Conservation (phyloP, 1,140 invertebrate genomes). For the Meteorus sp. region DNA sequence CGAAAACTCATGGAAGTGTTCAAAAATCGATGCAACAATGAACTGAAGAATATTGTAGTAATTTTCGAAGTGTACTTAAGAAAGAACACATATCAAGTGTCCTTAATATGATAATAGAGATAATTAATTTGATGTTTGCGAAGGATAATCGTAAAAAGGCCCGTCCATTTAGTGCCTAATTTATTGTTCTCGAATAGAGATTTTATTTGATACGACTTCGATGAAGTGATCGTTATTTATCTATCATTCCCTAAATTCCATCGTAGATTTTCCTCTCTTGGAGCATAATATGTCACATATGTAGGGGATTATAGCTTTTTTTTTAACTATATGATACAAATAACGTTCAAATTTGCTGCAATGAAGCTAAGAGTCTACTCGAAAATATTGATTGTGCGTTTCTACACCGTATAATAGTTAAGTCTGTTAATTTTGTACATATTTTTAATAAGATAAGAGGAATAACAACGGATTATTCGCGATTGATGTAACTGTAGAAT, state of each 20-base stretch:
- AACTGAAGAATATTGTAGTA: slow-evolving; percentile 7
- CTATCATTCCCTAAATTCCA: too few species aligned
- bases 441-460: slow-evolving; percentile 35
- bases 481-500: slow-evolving; percentile 41
- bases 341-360: slow-evolving; percentile 3
- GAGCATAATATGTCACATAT: too few species aligned
- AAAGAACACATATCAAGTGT: slow-evolving; percentile 34
- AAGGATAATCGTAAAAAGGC: slow-evolving; percentile 33
- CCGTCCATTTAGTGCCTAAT: slow-evolving; percentile 55
- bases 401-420: not conserved
- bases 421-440: slow-evolving; percentile 52
- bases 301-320: too few species aligned
- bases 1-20: not conserved
- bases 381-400: not conserved
- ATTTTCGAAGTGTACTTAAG: slow-evolving; percentile 51
- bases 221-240: slow-evolving; percentile 1
- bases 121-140: slow-evolving; percentile 31
- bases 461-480: slow-evolving; percentile 41
- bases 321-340: too few species aligned
- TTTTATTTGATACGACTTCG: slow-evolving; percentile 32
- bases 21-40: not conserved
- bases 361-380: slow-evolving; percentile 3
- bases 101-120: slow-evolving; percentile 36
- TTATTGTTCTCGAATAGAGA: slow-evolving; percentile 32
- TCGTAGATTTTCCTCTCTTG: too few species aligned